Evolutionary conservation across 2,888 invertebrate species (phyloP).

Genomic region (Drosophila antonietae): DNA sequence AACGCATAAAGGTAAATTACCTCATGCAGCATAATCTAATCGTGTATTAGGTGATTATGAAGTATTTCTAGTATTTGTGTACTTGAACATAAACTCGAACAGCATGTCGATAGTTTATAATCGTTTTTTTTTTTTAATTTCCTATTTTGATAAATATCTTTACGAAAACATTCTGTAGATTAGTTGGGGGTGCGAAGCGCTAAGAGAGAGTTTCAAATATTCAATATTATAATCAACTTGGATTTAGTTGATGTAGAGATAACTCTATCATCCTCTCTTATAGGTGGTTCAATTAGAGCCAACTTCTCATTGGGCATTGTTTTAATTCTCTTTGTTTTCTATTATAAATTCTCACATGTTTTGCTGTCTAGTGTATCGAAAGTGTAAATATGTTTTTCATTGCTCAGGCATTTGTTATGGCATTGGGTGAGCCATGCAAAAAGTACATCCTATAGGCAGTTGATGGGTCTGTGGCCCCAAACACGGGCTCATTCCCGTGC

Average conservation of each 20-base stretch:
- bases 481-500: constrained; percentile 7
- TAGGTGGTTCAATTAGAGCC: too few relatives aligned
- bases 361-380: constrained; percentile 21
- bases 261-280: neutral
- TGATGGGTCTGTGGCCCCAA: constrained; percentile 29
- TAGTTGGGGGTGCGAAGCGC: neutral
- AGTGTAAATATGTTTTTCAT: constrained; percentile 5
- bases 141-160: neutral
- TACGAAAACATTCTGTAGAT: neutral
- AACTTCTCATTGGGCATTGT: neutral
- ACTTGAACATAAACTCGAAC: neutral
- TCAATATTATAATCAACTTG: neutral
- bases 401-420: constrained; percentile 4
- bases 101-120: neutral
- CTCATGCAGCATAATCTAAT: neutral
- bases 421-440: constrained; percentile 21
- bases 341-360: too few relatives aligned
- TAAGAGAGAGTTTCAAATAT: neutral
- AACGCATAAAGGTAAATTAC: too few relatives aligned
- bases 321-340: neutral
- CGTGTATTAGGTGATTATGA: constrained; percentile 2
- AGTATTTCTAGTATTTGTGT: neutral
- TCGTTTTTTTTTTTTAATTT: neutral
- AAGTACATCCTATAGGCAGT: constrained; percentile 43
- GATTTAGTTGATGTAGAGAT: neutral